Evolutionary conservation across 2,797 vertebrate species (phyloP).

Genomic region (Gallirallus australis): DNA sequence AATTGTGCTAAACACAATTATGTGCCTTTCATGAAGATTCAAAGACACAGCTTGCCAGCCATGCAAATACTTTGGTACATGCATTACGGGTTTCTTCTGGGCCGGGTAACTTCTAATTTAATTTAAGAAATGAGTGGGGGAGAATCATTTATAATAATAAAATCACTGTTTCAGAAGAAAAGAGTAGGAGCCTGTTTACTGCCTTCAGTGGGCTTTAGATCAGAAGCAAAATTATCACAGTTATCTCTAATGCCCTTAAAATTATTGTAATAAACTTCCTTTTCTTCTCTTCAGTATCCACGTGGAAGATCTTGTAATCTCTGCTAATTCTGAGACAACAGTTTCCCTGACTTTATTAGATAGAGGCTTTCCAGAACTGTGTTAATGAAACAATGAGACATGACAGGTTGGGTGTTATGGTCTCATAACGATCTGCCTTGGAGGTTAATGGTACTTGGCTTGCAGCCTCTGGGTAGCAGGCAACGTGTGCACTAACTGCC

Average conservation of each 20-base stretch:
- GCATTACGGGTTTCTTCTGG: slow-evolving; percentile 56
- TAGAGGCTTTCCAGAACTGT: slow-evolving; percentile 65
- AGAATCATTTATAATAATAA: slow-evolving; percentile 62
- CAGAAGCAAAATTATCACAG: slow-evolving; percentile 62
- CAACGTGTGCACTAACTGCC: background rate
- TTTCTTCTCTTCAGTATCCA: slow-evolving; percentile 49
- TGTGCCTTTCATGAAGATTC: slow-evolving; percentile 73
- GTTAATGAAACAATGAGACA: slow-evolving; percentile 71
- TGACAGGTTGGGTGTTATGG: slow-evolving; percentile 62
- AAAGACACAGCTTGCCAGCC: slow-evolving; percentile 65
- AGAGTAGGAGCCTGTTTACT: slow-evolving; percentile 49
- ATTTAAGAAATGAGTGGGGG: slow-evolving; percentile 53
- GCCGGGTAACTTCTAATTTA: slow-evolving; percentile 66
- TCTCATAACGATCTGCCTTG: slow-evolving; percentile 49
- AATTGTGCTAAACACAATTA: slow-evolving; percentile 78
- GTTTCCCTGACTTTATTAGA: slow-evolving; percentile 61
- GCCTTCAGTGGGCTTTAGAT: slow-evolving; percentile 54
- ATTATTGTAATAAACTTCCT: slow-evolving; percentile 60
- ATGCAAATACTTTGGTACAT: slow-evolving; percentile 67
- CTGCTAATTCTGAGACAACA: slow-evolving; percentile 64
- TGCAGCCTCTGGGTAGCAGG: background rate
- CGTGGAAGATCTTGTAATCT: slow-evolving; percentile 57
- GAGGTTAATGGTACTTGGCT: slow-evolving; percentile 69
- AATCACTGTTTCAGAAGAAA: slow-evolving; percentile 55
- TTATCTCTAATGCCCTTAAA: slow-evolving; percentile 61